phyloP scores from a whole-genome alignment of 2,797 vertebrate species.

The Artibeus lituratus region DNA sequence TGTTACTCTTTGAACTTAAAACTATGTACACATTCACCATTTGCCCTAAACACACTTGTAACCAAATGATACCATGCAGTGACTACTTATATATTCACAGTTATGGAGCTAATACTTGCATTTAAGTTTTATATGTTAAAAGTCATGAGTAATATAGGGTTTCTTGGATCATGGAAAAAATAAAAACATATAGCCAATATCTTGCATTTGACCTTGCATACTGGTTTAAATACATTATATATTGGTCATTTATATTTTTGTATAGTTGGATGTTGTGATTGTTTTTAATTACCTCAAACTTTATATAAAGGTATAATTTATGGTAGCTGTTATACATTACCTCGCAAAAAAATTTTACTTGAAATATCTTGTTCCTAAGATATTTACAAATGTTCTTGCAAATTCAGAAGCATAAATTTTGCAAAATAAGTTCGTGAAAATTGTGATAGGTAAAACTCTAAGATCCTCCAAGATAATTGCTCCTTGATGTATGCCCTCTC shows the following conservation, averaged over 20 bases:
- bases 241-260: background rate
- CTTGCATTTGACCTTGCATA: background rate
- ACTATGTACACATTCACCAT: background rate
- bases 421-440: background rate
- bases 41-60: background rate
- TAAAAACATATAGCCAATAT: background rate
- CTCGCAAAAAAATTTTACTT: background rate
- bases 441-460: background rate
- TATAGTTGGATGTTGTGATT: background rate
- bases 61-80: background rate
- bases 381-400: background rate
- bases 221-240: background rate
- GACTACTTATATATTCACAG: background rate
- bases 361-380: background rate
- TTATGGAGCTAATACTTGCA: background rate
- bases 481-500: fast-evolving
- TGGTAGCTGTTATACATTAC: background rate
- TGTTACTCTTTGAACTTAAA: conserved; percentile 3
- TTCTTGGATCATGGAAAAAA: background rate
- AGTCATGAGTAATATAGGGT: background rate
- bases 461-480: background rate
- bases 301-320: background rate
- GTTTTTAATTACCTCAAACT: conserved; percentile 17
- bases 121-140: background rate
- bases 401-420: background rate